Conservation (phyloP, 2,888 invertebrate species). For the Euphydryas editha region DNA sequence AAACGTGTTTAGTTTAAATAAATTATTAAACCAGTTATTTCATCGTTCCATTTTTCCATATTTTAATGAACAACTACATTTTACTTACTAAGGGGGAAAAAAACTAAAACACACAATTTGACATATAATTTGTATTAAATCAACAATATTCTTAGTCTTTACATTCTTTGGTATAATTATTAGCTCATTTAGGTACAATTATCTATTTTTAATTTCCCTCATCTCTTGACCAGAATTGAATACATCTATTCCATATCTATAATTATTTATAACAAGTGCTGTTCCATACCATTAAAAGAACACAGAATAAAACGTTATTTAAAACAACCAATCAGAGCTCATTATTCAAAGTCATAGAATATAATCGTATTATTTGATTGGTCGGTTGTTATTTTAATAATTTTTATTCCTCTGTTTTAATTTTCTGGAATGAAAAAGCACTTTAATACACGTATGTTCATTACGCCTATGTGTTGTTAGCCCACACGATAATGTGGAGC, state of each 20-base stretch:
- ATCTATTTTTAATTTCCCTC: constrained; percentile 68
- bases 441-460: constrained; percentile 33
- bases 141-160: constrained; percentile 81
- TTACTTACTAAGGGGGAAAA: not conserved
- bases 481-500: constrained; percentile 67
- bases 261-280: constrained; percentile 41
- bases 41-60: too few species aligned
- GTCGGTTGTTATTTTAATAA: not conserved
- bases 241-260: constrained; percentile 66
- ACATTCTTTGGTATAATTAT: constrained; percentile 80
- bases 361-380: constrained; percentile 4
- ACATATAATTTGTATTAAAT: constrained; percentile 84
- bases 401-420: constrained; percentile 5
- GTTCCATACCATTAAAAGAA: constrained; percentile 16
- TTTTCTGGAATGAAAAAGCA: constrained; percentile 25
- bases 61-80: not conserved
- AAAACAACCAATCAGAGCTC: constrained; percentile 13
- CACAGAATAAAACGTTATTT: not conserved
- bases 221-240: constrained; percentile 60
- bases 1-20: too few species aligned
- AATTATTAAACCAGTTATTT: too few species aligned
- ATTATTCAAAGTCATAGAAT: constrained; percentile 2
- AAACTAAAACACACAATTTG: constrained; percentile 60
- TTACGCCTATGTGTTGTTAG: constrained; percentile 67
- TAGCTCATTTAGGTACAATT: constrained; percentile 75